Evolutionary conservation across 2,888 invertebrate genomes (phyloP).

Genomic region (Noctua janthina): DNA sequence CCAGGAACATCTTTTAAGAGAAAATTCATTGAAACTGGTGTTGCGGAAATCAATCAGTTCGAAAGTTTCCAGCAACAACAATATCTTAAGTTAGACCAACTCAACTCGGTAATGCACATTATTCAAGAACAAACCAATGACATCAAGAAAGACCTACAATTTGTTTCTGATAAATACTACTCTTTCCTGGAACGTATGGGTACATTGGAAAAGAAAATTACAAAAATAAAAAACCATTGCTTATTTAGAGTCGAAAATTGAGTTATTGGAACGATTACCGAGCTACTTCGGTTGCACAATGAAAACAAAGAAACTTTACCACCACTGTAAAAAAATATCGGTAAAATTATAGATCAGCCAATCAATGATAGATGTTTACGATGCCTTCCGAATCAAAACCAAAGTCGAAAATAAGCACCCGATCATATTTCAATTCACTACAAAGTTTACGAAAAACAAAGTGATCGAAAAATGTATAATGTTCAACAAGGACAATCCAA

Average conservation of each 20-base stretch:
- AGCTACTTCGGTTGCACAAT: not conserved
- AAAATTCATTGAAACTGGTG: no score
- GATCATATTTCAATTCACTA: not conserved
- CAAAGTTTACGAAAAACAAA: not conserved
- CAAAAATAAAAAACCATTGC: not conserved
- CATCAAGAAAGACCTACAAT: no score
- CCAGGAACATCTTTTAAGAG: no score
- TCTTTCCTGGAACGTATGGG: no score
- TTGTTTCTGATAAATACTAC: no score
- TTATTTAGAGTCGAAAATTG: not conserved
- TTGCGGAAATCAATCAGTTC: no score
- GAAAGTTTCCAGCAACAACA: no score
- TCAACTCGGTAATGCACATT: no score
- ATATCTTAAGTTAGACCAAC: no score
- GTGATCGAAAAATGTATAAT: not conserved
- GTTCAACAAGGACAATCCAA: not conserved
- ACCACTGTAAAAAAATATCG: not conserved
- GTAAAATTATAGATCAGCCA: not conserved
- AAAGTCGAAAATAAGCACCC: not conserved
- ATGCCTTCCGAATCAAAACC: not conserved
- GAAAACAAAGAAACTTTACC: not conserved
- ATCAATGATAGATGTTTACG: slow-evolving; percentile 3
- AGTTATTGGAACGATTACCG: not conserved
- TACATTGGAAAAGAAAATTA: no score
- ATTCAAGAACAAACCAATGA: no score